A percentile compares a stretch with the other conserved stretches of the same genome.
Evolutionary conservation across 2,797 vertebrate species (phyloP).

Genomic region (Manis pentadactyla): DNA sequence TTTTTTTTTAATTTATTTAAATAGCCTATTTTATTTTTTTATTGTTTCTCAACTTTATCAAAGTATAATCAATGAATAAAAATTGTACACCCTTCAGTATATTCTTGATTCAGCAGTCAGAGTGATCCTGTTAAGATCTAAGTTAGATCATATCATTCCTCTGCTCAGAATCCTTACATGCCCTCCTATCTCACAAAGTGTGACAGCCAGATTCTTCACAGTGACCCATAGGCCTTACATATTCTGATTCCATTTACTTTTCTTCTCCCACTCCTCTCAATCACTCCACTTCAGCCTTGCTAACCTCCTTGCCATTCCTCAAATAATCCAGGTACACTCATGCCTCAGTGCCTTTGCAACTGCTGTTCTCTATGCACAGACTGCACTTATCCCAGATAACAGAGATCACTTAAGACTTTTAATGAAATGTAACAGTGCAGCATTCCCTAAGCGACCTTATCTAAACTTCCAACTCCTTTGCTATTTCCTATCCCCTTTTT

Average conservation of each 20-base stretch:
- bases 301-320: neutral
- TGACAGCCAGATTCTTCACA: neutral
- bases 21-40: neutral
- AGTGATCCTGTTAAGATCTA: constrained; percentile 23
- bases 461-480: neutral
- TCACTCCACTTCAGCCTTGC: neutral
- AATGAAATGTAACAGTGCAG: constrained; percentile 11
- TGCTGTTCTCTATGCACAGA: neutral
- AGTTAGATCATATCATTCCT: neutral
- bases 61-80: neutral
- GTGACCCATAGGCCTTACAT: neutral
- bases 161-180: constrained; percentile 29
- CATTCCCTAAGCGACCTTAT: neutral
- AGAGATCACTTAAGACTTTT: constrained; percentile 36
- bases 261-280: neutral
- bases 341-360: neutral
- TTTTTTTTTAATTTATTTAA: neutral
- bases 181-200: neutral
- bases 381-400: neutral
- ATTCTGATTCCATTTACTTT: neutral
- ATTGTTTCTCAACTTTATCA: neutral
- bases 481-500: neutral
- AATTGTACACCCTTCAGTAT: neutral
- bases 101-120: neutral
- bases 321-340: neutral